Base-by-base conservation (phyloP, 2,888 invertebrate species). In the Caradrina clavipalpis region DNA sequence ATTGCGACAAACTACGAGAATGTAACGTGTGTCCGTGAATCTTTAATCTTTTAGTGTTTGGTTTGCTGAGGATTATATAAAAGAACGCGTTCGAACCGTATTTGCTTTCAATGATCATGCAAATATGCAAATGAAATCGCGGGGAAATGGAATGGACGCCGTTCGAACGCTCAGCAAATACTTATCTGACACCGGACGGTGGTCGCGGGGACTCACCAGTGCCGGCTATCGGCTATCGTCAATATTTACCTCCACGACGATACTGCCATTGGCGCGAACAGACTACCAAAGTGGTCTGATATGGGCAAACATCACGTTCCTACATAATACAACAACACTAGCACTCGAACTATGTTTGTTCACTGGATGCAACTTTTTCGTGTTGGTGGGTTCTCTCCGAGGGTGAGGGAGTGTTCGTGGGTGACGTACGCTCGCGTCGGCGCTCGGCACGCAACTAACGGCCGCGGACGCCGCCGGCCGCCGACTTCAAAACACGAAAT, bases 181-280 rank as follows among this genome's bases (percentile, higher is more conserved):
- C 84, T 87, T 73, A 79, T 86, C 66, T 76, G 81, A 66, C 79
- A 81, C 78, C 81, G 85, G 82, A 83, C 83, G 81, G 74, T 85
- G 85, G 81, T 71, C 78, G 79, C 73, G 78, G 76, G 77, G 78
- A 80, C 53, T 77, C 70, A 69, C 72, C 77, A 78, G 81, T 83
- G 80, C 85, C 83, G 76, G 76, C 76, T 80, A 80, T 83, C 81
- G 73, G 75, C 76, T 81, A 82, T 67, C 84, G 89, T 89, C 90
- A 93, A 93, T 95, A 94, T 94, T 95, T 95, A 95, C 95, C 95
- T 93, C 90, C 82, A 83, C 87, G 84, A 88, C 85, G 88, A 82
- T 65, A 78, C 84, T 87, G 89, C 86, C 91, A 92, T 89, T 88
- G 88, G 87, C 84, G 85, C 82, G 78, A 85, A 88, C 88, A 88